A percentile compares a stretch with the other conserved stretches of the same genome.
phyloP scores from a whole-genome alignment of 2,888 invertebrate genomes.

The Pheosia gnoma region DNA sequence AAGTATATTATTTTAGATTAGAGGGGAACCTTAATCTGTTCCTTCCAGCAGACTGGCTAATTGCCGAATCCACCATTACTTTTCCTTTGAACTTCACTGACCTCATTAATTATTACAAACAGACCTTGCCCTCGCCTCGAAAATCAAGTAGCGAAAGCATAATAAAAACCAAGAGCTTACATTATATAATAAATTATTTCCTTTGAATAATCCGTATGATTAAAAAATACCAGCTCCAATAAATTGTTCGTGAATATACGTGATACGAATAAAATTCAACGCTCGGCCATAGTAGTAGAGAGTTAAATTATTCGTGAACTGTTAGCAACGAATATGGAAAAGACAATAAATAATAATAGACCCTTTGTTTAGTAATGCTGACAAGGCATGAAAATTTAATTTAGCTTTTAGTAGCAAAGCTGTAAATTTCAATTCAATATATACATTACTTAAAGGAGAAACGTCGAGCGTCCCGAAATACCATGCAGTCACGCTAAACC shows the following conservation, averaged over 20 bases:
- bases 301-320: slow-evolving; percentile 16
- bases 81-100: slow-evolving; percentile 38
- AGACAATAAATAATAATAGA: slow-evolving; percentile 34
- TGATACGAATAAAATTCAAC: slow-evolving; percentile 8
- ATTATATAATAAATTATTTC: slow-evolving; percentile 3
- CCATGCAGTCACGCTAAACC: slow-evolving; percentile 46
- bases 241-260: slow-evolving; percentile 6
- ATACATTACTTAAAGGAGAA: slow-evolving; percentile 43
- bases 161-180: slow-evolving; percentile 4
- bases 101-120: slow-evolving; percentile 29
- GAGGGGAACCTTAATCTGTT: slow-evolving; percentile 33
- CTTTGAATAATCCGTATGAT: slow-evolving; percentile 1
- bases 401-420: slow-evolving; percentile 40
- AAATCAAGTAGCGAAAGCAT: slow-evolving; percentile 6
- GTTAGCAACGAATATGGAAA: slow-evolving; percentile 19
- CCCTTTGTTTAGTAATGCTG: slow-evolving; percentile 24
- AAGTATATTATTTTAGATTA: slow-evolving; percentile 21
- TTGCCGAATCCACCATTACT: slow-evolving; percentile 22
- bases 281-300: slow-evolving; percentile 8
- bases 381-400: slow-evolving; percentile 40
- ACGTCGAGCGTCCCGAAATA: slow-evolving; percentile 41
- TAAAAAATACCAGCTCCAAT: neutral
- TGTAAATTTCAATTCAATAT: slow-evolving; percentile 56
- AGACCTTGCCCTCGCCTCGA: slow-evolving; percentile 6
- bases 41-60: slow-evolving; percentile 21